These are phyloP conservation scores for Brachymystax lenok DNA, from an alignment of 2,797 vertebrate species.

Conservation along the genomic window DNA sequence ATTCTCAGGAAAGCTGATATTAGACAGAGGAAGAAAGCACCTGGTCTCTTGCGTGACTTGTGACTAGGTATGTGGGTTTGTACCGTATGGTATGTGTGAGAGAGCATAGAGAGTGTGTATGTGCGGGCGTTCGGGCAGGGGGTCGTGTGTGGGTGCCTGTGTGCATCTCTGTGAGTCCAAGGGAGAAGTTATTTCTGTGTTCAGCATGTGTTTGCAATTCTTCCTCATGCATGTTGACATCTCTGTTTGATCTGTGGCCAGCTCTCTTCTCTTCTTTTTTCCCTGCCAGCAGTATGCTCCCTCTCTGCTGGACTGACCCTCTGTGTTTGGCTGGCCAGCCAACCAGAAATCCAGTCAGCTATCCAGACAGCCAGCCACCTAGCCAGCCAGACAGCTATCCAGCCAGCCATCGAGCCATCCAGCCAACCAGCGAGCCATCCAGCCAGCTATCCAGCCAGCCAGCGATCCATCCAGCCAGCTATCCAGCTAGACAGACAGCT, in stretches of 20 bases:
- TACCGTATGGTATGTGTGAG: background rate
- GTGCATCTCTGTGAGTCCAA: background rate
- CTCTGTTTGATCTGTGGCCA: slow-evolving; percentile 5
- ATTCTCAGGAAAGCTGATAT: slow-evolving; percentile 52
- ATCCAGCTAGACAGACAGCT: too few relatives aligned
- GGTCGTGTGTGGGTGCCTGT: background rate
- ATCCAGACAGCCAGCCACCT: too few relatives aligned
- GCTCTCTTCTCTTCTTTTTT: slow-evolving; percentile 2
- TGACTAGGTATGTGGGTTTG: slow-evolving; percentile 18
- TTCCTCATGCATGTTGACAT: background rate
- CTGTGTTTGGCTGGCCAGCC: background rate
- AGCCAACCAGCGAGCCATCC: too few relatives aligned
- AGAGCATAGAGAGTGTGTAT: slow-evolving; percentile 15
- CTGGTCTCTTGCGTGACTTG: slow-evolving; percentile 37
- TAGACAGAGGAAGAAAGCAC: slow-evolving; percentile 28
- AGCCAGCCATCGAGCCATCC: too few relatives aligned
- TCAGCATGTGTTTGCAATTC: background rate
- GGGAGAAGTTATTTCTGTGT: background rate
- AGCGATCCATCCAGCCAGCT: too few relatives aligned
- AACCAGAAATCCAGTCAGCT: too few relatives aligned
- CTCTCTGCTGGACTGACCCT: background rate
- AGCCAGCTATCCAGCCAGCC: too few relatives aligned
- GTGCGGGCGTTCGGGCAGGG: background rate
- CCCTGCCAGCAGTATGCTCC: background rate
- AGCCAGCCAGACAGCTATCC: too few relatives aligned